These are phyloP conservation scores for Empidonax alnorum DNA, from an alignment of 2,113 vertebrate genomes.

Conservation along the genomic window DNA sequence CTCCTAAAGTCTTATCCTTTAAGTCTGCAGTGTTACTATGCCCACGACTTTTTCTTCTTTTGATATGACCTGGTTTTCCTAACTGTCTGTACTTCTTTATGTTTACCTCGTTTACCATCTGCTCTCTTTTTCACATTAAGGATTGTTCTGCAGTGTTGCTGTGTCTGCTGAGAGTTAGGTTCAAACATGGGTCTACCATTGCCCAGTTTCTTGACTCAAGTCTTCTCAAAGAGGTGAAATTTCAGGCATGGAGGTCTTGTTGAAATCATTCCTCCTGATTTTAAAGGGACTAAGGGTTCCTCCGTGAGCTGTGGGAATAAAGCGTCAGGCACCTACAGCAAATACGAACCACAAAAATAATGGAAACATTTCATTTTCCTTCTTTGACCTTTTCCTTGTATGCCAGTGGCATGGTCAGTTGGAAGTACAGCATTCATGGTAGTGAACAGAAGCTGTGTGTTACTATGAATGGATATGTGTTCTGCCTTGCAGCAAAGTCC, in stretches of 20 bases:
- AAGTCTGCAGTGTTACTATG: neutral
- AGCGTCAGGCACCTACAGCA: neutral
- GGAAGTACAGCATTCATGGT: rapidly evolving
- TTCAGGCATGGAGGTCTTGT: neutral
- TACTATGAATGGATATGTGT: neutral
- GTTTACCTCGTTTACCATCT: neutral
- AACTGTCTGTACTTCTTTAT: neutral
- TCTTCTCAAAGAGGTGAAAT: neutral
- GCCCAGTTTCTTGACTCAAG: neutral
- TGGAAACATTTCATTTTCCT: neutral
- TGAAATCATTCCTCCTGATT: neutral
- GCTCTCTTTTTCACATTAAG: neutral
- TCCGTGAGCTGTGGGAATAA: neutral
- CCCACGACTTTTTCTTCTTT: neutral
- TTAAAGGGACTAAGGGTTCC: neutral
- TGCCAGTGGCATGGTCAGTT: rapidly evolving
- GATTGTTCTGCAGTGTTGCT: neutral
- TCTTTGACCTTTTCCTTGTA: neutral
- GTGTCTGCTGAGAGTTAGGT: neutral
- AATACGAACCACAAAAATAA: neutral
- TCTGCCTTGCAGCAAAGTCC: neutral
- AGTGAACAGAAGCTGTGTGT: neutral
- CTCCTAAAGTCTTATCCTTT: neutral
- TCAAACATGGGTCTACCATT: neutral
- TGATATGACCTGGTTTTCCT: neutral